These are phyloP conservation scores for Brachyptera putata DNA, from an alignment of 2,888 invertebrate genomes.

Conservation along the genomic window DNA sequence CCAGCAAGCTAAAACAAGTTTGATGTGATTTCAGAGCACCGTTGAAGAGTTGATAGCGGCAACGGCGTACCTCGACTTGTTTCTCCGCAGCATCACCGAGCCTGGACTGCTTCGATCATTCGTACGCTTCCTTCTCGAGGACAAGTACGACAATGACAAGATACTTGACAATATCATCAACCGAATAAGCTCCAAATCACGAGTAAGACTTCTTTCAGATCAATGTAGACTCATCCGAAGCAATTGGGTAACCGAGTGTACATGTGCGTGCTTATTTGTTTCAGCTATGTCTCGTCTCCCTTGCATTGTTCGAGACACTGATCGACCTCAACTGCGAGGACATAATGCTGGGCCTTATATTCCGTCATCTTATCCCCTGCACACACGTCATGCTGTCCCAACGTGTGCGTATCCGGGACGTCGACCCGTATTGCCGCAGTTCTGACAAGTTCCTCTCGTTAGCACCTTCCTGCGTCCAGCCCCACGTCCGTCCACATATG, in stretches of 20 bases:
- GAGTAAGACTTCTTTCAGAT: slow-evolving; percentile 50
- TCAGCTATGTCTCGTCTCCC: slow-evolving; percentile 78
- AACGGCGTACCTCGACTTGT: slow-evolving; percentile 88
- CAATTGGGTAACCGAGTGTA: too few relatives aligned
- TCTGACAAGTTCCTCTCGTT: slow-evolving; percentile 72
- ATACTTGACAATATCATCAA: slow-evolving; percentile 78
- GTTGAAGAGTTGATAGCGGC: slow-evolving; percentile 86
- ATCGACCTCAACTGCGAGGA: slow-evolving; percentile 93
- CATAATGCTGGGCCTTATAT: slow-evolving; percentile 85
- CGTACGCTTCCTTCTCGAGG: slow-evolving; percentile 76
- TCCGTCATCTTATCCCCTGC: slow-evolving; percentile 78
- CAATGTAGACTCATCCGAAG: too few relatives aligned
- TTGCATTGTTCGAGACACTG: slow-evolving; percentile 86
- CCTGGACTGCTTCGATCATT: slow-evolving; percentile 78
- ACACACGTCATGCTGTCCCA: slow-evolving; percentile 80
- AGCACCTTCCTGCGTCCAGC: slow-evolving; percentile 54
- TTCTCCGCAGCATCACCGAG: slow-evolving; percentile 80
- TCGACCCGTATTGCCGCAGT: slow-evolving; percentile 68
- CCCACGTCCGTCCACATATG: slow-evolving; percentile 23
- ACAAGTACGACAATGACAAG: slow-evolving; percentile 78
- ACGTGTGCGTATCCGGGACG: slow-evolving; percentile 61
- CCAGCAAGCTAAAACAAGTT: too few relatives aligned
- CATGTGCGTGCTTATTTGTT: slow-evolving; percentile 31
- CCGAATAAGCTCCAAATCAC: slow-evolving; percentile 68
- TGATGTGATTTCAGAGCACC: slow-evolving; percentile 62